Evolutionary conservation across 2,888 invertebrate species (phyloP), one percentile per base, ranked within the genome.

Genomic region (Cheilosia soror): DNA sequence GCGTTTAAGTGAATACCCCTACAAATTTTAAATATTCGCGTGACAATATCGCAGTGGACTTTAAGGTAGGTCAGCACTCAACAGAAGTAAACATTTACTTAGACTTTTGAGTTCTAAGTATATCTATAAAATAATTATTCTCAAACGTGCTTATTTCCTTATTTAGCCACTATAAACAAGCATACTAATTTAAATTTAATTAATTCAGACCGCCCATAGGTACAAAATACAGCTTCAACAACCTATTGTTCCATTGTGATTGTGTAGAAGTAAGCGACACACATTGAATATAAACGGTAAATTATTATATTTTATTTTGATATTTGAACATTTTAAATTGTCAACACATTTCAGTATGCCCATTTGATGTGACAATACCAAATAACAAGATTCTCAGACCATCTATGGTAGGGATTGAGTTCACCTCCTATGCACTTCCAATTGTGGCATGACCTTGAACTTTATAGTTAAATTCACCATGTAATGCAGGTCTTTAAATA

Each of bases 381-480:
- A 20, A 40, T 27, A 9, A 5, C 5, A 9, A n/a, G 25, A 4
- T 9, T 47, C 13, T 15, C 44, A 20, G 20, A 15, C 6, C 5
- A n/a, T 1, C n/a, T 20, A 11, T 13, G 49, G 49, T 42, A 5
- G 15, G 4, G 1, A n/a, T 42, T 4, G 2, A n/a, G n/a, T 5
- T 71, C 27, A 72, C 47, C 80, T 53, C 9, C 68, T 13, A 7
- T 80, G 80, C 0, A 80, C 66, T 47, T 80, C 68, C n/a, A 80
- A 49, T 13, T 47, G 60, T 55, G 80, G 80, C 5, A 37, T 65
- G 2, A 40, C 62, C 31, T 73, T 73, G 44, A 68, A 80, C 47
- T 80, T 73, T 11, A 80, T 31, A 9, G 80, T 80, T n/a, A 80
- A 53, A 62, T 73, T 80, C 6, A 68, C 73, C 11, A 80, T 62